Percentiles rank a stretch among this genome's conserved stretches.
Conservation (phyloP, 2,113 vertebrate genomes). For the Cercopithecus mona region DNA sequence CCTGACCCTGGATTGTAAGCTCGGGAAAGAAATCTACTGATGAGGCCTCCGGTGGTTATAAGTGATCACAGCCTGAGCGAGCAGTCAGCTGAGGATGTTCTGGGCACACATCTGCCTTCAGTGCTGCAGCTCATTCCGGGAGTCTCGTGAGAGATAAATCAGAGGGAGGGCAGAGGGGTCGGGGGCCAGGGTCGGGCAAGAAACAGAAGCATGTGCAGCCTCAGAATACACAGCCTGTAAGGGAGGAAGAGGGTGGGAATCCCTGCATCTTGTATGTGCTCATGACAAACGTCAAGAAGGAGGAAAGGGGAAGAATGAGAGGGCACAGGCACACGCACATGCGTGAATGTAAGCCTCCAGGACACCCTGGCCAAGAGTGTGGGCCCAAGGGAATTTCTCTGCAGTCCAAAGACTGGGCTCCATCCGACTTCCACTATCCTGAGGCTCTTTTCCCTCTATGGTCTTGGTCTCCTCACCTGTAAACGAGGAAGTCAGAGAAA, state of each 20-base stretch:
- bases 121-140: not conserved
- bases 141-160: not conserved
- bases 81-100: constrained; percentile 16
- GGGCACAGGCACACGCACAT: too few species aligned
- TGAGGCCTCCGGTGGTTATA: constrained; percentile 1
- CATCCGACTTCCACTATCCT: not conserved
- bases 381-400: not conserved
- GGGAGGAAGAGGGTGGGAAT: not conserved
- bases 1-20: not conserved
- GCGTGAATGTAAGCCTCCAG: fast-evolving
- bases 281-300: not conserved
- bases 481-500: not conserved
- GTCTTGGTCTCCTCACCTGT: too few species aligned
- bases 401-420: not conserved
- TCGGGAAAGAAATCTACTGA: constrained; percentile 32
- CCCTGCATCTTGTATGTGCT: not conserved
- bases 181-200: not conserved
- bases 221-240: not conserved
- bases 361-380: not conserved
- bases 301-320: not conserved
- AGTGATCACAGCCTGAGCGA: constrained; percentile 16
- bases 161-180: fast-evolving
- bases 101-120: not conserved
- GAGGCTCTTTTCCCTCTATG: not conserved
- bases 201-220: too few species aligned